phyloP scores from a whole-genome alignment of 2,888 invertebrate species.

The Lydus trimaculatus region DNA sequence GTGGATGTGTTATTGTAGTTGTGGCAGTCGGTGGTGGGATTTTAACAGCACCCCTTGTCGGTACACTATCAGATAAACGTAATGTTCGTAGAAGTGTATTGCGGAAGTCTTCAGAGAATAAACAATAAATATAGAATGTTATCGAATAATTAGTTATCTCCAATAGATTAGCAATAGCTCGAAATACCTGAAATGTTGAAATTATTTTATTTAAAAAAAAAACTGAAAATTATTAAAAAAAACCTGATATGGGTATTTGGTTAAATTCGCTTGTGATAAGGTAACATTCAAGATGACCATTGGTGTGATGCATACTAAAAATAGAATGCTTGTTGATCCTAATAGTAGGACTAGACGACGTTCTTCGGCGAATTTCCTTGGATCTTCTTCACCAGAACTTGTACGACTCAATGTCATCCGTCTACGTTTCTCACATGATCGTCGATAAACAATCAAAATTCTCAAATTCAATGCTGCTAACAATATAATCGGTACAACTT shows the following conservation, averaged over 20 bases:
- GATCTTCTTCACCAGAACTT: conserved; percentile 68
- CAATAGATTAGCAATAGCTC: conserved; percentile 74
- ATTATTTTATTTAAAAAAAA: conserved; percentile 11
- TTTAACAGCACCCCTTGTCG: conserved; percentile 50
- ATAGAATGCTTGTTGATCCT: conserved; percentile 72
- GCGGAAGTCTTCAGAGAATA: conserved; percentile 79
- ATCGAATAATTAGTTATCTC: conserved; percentile 80
- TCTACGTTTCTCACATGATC: conserved; percentile 70
- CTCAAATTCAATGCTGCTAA: conserved; percentile 71
- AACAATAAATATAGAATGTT: conserved; percentile 81
- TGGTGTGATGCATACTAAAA: conserved; percentile 74
- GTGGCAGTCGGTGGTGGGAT: conserved; percentile 55
- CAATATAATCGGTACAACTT: conserved; percentile 72
- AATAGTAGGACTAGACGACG: conserved; percentile 69
- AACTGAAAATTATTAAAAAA: neutral
- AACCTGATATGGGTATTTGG: conserved; percentile 72
- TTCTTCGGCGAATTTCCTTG: conserved; percentile 73
- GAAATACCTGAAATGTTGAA: conserved; percentile 65
- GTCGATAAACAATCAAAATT: conserved; percentile 71
- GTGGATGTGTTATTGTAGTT: conserved; percentile 55
- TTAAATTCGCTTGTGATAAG: conserved; percentile 68
- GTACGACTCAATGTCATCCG: conserved; percentile 70
- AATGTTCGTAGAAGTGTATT: conserved; percentile 72
- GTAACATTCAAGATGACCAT: conserved; percentile 76
- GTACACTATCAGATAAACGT: conserved; percentile 64